phyloP scores from a whole-genome alignment of 2,113 vertebrate genomes.

The Psittacus erithacus region DNA sequence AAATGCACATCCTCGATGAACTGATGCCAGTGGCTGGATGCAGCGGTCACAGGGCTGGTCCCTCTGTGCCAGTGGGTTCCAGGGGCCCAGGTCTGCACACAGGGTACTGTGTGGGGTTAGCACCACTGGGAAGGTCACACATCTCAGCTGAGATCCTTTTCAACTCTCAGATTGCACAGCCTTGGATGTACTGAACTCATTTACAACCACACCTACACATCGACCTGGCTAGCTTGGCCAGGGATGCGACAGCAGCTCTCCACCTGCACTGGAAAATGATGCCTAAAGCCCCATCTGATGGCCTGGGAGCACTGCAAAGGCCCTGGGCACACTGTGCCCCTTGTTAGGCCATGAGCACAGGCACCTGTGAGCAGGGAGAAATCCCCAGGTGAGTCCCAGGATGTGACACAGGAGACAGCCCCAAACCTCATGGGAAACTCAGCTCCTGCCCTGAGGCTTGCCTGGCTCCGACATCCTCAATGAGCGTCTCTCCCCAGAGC shows the following conservation, averaged over 20 bases:
- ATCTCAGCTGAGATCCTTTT: neutral
- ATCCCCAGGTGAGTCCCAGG: neutral
- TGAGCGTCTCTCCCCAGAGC: neutral
- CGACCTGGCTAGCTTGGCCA: rapidly evolving
- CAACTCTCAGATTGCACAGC: rapidly evolving
- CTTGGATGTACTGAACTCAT: neutral
- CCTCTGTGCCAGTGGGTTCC: slow-evolving; percentile 2
- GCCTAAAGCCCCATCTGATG: rapidly evolving
- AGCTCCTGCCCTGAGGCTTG: neutral
- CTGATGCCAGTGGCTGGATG: slow-evolving; percentile 78
- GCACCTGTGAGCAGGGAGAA: too few species aligned
- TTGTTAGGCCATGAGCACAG: neutral
- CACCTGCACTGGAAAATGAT: neutral
- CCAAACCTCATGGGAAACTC: rapidly evolving
- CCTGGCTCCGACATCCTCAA: rapidly evolving
- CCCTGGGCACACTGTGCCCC: rapidly evolving
- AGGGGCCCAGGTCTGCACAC: rapidly evolving
- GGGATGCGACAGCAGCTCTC: rapidly evolving
- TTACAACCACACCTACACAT: rapidly evolving
- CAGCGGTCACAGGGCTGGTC: slow-evolving; percentile 52
- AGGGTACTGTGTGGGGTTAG: neutral
- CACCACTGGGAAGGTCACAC: rapidly evolving
- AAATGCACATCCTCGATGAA: slow-evolving; percentile 75
- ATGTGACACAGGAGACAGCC: neutral
- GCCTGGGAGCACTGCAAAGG: neutral